Evolutionary conservation across 2,797 vertebrate species (phyloP).

Genomic region (Allobates femoralis): DNA sequence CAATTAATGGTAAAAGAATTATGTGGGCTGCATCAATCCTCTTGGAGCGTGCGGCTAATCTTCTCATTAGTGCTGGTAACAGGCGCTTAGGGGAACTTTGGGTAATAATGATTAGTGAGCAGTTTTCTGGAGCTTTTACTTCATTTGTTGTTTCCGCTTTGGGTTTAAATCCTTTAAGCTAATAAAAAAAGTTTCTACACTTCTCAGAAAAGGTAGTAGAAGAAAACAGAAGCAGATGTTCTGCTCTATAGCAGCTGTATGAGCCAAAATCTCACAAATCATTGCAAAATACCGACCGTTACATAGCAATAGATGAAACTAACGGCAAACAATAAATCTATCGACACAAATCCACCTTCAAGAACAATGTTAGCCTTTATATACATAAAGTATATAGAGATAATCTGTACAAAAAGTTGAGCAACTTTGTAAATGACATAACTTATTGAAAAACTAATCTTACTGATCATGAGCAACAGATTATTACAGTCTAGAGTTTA

Average conservation of each 20-base stretch:
- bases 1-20: neutral
- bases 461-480: too few species aligned
- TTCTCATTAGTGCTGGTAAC: neutral
- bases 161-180: slow-evolving; percentile 16
- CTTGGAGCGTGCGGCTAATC: neutral
- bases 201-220: slow-evolving; percentile 26
- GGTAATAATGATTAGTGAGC: neutral
- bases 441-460: too few species aligned
- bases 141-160: neutral
- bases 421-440: too few species aligned
- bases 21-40: neutral
- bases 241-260: neutral
- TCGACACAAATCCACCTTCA: neutral
- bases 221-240: slow-evolving; percentile 50
- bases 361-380: neutral
- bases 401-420: neutral
- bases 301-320: neutral
- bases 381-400: neutral
- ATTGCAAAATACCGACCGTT: neutral
- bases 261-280: slow-evolving; percentile 15
- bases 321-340: neutral
- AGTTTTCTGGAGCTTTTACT: slow-evolving; percentile 5
- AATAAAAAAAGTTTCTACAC: slow-evolving; percentile 27
- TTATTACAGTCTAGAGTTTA: too few species aligned
- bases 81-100: neutral